phyloP scores from a whole-genome alignment of 2,888 invertebrate species.

The Drosophila limbata region DNA sequence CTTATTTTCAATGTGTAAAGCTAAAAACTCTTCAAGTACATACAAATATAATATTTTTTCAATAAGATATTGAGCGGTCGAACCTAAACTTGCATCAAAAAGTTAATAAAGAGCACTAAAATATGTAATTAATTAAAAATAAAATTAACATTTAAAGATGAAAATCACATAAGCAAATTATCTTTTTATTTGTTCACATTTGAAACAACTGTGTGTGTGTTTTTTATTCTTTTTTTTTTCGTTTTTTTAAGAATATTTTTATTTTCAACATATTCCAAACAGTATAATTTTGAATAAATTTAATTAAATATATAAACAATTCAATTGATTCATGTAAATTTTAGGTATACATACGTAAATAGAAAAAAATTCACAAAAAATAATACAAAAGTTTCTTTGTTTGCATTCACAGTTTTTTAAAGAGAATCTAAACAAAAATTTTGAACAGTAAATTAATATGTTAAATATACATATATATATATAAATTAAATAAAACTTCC shows the following conservation, averaged over 20 bases:
- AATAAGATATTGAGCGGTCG: conserved; percentile 16
- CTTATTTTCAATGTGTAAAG: neutral
- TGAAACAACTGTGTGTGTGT: conserved; percentile 19
- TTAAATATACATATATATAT: conserved; percentile 52
- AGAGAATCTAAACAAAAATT: conserved; percentile 78
- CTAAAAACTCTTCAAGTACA: neutral
- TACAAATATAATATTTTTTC: neutral
- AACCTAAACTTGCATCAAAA: neutral
- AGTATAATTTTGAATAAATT: conserved; percentile 69
- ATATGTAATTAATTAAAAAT: conserved; percentile 5
- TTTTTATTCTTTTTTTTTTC: conserved; percentile 6
- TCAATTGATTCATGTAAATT: conserved; percentile 44
- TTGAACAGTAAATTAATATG: conserved; percentile 59
- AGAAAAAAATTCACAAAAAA: conserved; percentile 67
- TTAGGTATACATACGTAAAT: conserved; percentile 22
- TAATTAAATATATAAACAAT: conserved; percentile 58
- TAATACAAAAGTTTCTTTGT: conserved; percentile 73
- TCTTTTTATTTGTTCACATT: conserved; percentile 1
- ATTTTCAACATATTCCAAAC: conserved; percentile 43
- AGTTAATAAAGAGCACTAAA: neutral
- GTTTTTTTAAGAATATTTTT: conserved; percentile 24
- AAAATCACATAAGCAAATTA: conserved; percentile 3
- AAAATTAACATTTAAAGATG: neutral
- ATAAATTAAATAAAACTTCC: conserved; percentile 60
- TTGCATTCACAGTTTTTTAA: conserved; percentile 69